Conservation (phyloP, 2,888 invertebrate species). For the Cryptosula pallasiana region DNA sequence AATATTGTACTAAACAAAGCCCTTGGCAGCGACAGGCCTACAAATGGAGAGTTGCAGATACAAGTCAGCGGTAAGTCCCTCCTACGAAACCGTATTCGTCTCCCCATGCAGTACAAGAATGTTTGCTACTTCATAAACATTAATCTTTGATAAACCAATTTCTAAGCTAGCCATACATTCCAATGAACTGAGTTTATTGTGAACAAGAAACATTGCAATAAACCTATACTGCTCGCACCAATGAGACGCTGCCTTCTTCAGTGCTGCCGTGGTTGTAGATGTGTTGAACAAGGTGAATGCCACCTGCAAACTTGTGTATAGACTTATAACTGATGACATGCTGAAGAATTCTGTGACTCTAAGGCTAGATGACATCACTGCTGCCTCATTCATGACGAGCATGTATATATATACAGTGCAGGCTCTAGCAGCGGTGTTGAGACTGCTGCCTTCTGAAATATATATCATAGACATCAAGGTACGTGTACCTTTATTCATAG, state of each 20-base stretch:
- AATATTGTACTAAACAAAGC: constrained; percentile 82
- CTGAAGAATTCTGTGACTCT: constrained; percentile 88
- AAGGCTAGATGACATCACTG: constrained; percentile 84
- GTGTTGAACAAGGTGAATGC: constrained; percentile 90
- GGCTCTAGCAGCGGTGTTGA: constrained; percentile 6
- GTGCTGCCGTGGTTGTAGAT: constrained; percentile 65
- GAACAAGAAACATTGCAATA: too few species aligned
- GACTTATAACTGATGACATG: constrained; percentile 90
- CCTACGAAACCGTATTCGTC: too few species aligned
- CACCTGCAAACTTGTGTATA: constrained; percentile 81
- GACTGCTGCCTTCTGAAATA: background rate
- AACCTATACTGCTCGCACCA: too few species aligned
- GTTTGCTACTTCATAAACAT: too few species aligned
- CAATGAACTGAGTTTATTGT: too few species aligned
- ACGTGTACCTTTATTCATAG: too few species aligned
- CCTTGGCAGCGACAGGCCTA: constrained; percentile 89
- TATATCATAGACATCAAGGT: constrained; percentile 24
- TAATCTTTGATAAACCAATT: too few species aligned
- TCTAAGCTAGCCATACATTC: too few species aligned
- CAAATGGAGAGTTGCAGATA: constrained; percentile 86
- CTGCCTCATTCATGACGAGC: constrained; percentile 84
- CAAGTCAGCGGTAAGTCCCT: constrained; percentile 72
- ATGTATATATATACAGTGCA: constrained; percentile 56
- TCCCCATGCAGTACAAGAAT: too few species aligned
- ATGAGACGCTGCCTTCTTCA: too few species aligned